These are phyloP conservation scores for Tamandua tetradactyla DNA, from an alignment of 2,797 vertebrate species.

Conservation along the genomic window DNA sequence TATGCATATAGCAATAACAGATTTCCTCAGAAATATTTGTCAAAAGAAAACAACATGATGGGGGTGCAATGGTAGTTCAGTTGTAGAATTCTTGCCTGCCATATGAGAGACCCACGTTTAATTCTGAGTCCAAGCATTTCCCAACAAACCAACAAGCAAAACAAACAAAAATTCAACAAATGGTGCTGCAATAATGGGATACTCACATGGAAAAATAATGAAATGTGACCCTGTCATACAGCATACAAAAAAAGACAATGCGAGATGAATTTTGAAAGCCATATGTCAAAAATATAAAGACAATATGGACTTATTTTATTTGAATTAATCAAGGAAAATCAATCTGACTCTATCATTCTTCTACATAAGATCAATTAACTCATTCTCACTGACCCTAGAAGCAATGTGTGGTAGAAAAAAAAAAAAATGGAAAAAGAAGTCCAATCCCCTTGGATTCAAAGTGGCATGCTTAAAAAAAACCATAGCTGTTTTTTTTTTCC, in stretches of 20 bases:
- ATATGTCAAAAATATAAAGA: background rate
- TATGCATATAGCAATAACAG: background rate
- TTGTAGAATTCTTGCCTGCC: no score
- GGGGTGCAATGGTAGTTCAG: no score
- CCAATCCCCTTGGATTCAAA: background rate
- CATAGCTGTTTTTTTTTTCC: background rate
- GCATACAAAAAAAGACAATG: background rate
- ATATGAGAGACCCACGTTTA: no score
- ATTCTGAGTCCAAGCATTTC: no score
- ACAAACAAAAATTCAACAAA: no score
- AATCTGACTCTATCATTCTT: background rate
- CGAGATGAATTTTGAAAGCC: background rate
- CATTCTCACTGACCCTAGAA: background rate
- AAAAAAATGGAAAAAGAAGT: background rate
- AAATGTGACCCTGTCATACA: no score
- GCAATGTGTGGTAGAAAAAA: background rate
- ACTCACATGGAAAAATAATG: no score
- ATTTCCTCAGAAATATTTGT: background rate
- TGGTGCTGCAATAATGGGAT: no score
- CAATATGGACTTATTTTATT: background rate
- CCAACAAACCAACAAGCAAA: no score
- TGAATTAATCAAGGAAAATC: background rate
- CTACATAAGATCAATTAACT: background rate
- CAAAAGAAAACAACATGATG: no score
- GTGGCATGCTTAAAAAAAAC: background rate